phyloP scores from a whole-genome alignment of 2,113 vertebrate genomes.

The Phocoena phocoena region DNA sequence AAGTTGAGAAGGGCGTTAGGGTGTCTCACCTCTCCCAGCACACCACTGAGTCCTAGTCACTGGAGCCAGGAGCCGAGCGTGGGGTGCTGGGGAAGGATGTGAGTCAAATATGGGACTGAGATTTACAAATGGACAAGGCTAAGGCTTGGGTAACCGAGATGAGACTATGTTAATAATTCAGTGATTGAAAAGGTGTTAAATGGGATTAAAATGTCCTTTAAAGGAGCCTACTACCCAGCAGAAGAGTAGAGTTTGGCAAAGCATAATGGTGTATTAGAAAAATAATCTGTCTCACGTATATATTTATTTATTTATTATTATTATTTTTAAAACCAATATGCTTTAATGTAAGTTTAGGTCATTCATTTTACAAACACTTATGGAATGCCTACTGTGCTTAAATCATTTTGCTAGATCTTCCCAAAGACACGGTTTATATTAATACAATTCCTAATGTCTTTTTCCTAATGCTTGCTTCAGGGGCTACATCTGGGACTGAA shows the following conservation, averaged over 20 bases:
- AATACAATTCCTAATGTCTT: not conserved
- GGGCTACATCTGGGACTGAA: slow-evolving; percentile 15
- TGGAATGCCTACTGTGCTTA: not conserved
- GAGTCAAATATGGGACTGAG: not conserved
- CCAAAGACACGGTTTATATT: not conserved
- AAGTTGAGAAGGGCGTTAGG: not conserved
- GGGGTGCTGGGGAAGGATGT: not conserved
- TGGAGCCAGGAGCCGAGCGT: not conserved
- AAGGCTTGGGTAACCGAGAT: not conserved
- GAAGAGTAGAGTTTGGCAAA: slow-evolving; percentile 4
- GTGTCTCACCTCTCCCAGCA: not conserved
- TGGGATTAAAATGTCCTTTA: not conserved
- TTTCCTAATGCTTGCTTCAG: slow-evolving; percentile 13
- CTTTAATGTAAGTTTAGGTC: slow-evolving; percentile 37
- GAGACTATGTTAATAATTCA: not conserved
- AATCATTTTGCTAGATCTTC: not conserved
- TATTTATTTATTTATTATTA: no score
- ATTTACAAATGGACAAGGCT: not conserved
- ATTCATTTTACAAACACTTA: slow-evolving; percentile 6
- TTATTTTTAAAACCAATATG: not conserved
- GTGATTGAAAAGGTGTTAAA: not conserved
- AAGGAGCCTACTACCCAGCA: not conserved
- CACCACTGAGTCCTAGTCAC: no score
- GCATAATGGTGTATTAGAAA: not conserved
- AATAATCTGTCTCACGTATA: not conserved